These are phyloP conservation scores for Bufo gargarizans DNA, from an alignment of 2,113 vertebrate species.

Conservation along the genomic window DNA sequence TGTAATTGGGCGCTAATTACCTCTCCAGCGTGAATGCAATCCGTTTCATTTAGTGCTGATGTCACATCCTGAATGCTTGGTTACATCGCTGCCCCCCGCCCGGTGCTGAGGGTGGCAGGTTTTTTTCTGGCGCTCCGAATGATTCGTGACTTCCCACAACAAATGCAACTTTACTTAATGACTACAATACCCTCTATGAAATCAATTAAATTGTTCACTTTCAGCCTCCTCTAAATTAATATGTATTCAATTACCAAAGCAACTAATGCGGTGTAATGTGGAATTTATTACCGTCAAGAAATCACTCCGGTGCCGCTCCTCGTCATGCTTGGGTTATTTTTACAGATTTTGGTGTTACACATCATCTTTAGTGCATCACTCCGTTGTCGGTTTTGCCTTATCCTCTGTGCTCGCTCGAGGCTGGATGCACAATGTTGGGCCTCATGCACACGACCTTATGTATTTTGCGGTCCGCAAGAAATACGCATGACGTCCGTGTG, in stretches of 20 bases:
- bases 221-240: slow-evolving; percentile 42
- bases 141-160: slow-evolving; percentile 35
- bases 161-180: slow-evolving; percentile 51
- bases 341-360: slow-evolving; percentile 25
- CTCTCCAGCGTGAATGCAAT: slow-evolving; percentile 34
- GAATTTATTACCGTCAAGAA: slow-evolving; percentile 51
- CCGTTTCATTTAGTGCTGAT: slow-evolving; percentile 45
- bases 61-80: slow-evolving; percentile 47
- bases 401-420: neutral
- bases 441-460: too few relatives aligned
- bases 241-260: slow-evolving; percentile 48
- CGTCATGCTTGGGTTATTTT: slow-evolving; percentile 40
- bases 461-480: too few relatives aligned
- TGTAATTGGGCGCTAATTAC: slow-evolving; percentile 49
- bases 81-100: neutral
- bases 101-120: slow-evolving; percentile 5
- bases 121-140: neutral
- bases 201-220: slow-evolving; percentile 54
- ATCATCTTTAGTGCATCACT: slow-evolving; percentile 32
- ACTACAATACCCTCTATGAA: slow-evolving; percentile 54
- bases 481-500: too few relatives aligned
- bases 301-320: slow-evolving; percentile 44
- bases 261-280: slow-evolving; percentile 38
- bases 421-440: neutral
- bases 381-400: neutral